Base-by-base conservation (phyloP, 53 echinoderm and acorn worm genomes). In the Holothuria leucospilota region DNA sequence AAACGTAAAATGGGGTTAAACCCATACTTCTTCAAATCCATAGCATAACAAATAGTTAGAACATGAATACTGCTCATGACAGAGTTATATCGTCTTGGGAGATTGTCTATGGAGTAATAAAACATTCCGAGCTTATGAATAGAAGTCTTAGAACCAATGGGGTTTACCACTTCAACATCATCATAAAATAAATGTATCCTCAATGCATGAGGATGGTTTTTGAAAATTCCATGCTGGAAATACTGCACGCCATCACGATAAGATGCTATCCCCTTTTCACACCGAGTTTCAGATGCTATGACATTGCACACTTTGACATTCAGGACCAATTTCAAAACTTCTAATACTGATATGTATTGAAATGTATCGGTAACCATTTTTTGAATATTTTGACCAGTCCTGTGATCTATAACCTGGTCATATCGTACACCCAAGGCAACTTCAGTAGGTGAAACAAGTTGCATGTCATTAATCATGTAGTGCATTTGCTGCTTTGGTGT, bases 131-230 rank as follows among this genome's bases (percentile, higher is more conserved):
- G 40, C 65, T 92, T 92, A 59, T 92, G 92, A 1, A 89, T 52
- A 24, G 39, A 59, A 58, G 58, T 84, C 51, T 92, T 92, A 65
- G 71, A 59, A 28, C 92, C 88, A n/a, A 88, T 16, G 13, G 91
- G 87, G n/a, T 92, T 92, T 7, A 59, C 85, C 18, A 88, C 92
- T 63, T 92, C 88, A 5, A 92, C 79, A 68, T 92, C 92, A 80
- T 91, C 92, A 85, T 88, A 88, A 63, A 78, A 92, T 39, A 88
- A 80, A 23, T 92, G 88, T 18, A 88, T 41, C 42, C 92, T 28
- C 63, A 90, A 58, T 24, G 84, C 85, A 74, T 75, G 21, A 46
- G 73, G 68, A 40, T 86, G 77, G 20, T 75, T 62, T 20, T 25
- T 18, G 69, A 86, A 86, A 73, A 59, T 86, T 66, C 42, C 80